phyloP scores from a whole-genome alignment of 1,140 invertebrate species.

The Lethocerus indicus region DNA sequence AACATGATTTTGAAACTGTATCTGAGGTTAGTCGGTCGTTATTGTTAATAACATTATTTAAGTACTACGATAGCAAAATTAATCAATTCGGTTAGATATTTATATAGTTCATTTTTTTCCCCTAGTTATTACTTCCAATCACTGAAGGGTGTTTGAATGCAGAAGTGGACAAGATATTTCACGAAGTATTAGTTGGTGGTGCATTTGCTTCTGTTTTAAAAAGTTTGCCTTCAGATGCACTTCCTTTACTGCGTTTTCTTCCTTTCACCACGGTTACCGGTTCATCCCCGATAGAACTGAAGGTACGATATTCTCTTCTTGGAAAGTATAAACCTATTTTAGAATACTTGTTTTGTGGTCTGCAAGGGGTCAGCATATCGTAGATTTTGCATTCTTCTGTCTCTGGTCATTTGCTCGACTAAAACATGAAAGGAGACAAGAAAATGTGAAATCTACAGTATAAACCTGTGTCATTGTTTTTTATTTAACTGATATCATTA shows the following conservation, averaged over 20 bases:
- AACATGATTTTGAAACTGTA: constrained; percentile 47
- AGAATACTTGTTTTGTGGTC: too few species aligned
- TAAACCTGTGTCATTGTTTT: too few species aligned
- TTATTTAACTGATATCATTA: too few species aligned
- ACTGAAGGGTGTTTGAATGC: constrained; percentile 31
- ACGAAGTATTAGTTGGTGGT: constrained; percentile 58
- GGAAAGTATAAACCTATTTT: too few species aligned
- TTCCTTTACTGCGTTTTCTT: constrained; percentile 42
- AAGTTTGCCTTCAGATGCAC: constrained; percentile 47
- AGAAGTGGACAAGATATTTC: constrained; percentile 40
- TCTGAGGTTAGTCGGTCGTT: constrained; percentile 32
- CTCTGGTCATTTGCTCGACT: too few species aligned
- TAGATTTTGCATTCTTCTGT: too few species aligned
- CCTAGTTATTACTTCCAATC: constrained; percentile 28
- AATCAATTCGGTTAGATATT: neutral
- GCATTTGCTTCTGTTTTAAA: constrained; percentile 51
- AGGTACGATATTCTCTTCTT: constrained; percentile 22
- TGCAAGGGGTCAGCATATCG: too few species aligned
- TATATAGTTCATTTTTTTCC: neutral
- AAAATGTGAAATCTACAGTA: too few species aligned
- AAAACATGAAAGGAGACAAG: too few species aligned
- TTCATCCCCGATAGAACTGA: constrained; percentile 30
- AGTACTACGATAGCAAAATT: neutral
- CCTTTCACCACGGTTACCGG: constrained; percentile 45
- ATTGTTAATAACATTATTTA: neutral